A percentile compares a stretch with the other conserved stretches of the same genome.
phyloP scores from a whole-genome alignment of 2,113 vertebrate genomes.

The Butorides virescens region DNA sequence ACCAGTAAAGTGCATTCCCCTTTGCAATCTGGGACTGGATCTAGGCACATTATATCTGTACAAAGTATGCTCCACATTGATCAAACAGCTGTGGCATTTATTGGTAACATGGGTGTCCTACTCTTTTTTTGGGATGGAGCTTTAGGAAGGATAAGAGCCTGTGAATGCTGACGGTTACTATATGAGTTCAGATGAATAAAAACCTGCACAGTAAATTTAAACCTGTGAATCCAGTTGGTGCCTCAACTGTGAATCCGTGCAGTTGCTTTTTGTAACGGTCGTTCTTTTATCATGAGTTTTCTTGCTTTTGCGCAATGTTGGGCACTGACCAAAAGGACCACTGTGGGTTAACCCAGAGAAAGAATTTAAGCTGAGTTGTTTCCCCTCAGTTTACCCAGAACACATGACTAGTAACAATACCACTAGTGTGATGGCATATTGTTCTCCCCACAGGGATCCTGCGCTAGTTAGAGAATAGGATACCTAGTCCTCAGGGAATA shows the following conservation, averaged over 20 bases:
- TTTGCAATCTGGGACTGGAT: not conserved
- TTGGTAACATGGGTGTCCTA: not conserved
- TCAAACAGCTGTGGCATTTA: not conserved
- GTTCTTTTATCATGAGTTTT: not conserved
- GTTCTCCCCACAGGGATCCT: not conserved
- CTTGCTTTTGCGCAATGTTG: not conserved
- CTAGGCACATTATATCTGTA: not conserved
- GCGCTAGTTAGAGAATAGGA: not conserved
- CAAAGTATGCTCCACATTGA: not conserved
- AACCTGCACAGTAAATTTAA: not conserved
- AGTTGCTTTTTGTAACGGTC: not conserved
- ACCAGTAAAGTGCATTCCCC: not conserved
- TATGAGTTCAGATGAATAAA: not conserved
- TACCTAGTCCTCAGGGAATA: not conserved
- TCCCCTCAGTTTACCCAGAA: not conserved
- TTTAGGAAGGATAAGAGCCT: not conserved
- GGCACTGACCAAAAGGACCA: not conserved
- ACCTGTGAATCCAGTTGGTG: not conserved
- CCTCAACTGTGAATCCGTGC: not conserved
- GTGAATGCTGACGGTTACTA: not conserved
- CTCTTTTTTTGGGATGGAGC: not conserved
- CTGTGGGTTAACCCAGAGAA: not conserved
- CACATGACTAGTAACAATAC: too few relatives aligned
- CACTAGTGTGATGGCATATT: not conserved
- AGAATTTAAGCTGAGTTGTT: not conserved